Evolutionary conservation across 1,140 invertebrate species (phyloP).

Genomic region (Anadara kagoshimensis): DNA sequence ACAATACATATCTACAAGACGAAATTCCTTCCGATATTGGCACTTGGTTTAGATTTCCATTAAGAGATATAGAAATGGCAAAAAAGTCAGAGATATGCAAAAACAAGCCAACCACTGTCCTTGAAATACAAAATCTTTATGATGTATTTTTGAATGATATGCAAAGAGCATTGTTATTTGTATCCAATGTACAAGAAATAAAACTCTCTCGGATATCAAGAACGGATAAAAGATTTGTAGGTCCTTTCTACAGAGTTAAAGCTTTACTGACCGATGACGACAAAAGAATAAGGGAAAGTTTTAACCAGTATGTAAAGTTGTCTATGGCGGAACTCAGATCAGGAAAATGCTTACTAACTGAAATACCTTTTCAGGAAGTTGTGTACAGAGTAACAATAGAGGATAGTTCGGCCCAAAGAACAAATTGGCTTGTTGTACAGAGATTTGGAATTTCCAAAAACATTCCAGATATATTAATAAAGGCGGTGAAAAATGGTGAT

Average conservation of each 20-base stretch:
- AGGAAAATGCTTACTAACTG: conserved; percentile 1
- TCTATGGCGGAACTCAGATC: conserved; percentile 8
- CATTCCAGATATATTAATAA: conserved; percentile 25
- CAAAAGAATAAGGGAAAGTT: neutral
- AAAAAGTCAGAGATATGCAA: conserved; percentile 41
- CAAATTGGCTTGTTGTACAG: conserved; percentile 52
- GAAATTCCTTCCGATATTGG: conserved; percentile 25
- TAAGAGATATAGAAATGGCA: conserved; percentile 53
- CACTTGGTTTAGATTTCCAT: conserved; percentile 61
- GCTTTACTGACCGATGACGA: neutral
- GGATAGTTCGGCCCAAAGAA: neutral
- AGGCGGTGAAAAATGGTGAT: conserved; percentile 37
- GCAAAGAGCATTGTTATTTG: conserved; percentile 57
- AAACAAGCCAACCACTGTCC: conserved; percentile 40
- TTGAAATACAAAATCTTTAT: conserved; percentile 43
- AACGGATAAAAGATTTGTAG: conserved; percentile 6
- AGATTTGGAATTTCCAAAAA: conserved; percentile 51
- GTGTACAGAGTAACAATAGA: conserved; percentile 32
- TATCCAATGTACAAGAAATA: conserved; percentile 56
- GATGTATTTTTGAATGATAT: conserved; percentile 54
- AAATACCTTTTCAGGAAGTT: conserved; percentile 19
- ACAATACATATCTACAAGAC: conserved; percentile 41
- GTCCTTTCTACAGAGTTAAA: neutral
- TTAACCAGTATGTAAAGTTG: neutral
- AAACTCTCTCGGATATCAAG: conserved; percentile 46